Evolutionary conservation across 2,888 invertebrate species (phyloP), one percentile per base, ranked within the genome.

Genomic region (Cabera pusaria): DNA sequence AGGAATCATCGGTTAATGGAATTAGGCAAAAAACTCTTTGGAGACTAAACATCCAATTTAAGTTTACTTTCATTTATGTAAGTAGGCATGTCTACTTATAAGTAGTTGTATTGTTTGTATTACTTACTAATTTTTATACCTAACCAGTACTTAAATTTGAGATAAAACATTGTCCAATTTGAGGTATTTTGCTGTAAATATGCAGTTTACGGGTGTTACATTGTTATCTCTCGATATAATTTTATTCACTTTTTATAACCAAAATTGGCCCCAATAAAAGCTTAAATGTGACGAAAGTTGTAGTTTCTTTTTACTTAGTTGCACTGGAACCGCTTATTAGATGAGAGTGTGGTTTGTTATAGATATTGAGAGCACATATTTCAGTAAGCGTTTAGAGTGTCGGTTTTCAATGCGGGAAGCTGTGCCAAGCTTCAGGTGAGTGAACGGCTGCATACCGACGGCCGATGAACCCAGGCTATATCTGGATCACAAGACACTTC

Each of bases 1-100:
- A 91, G 96, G 67, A 96, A 94, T 73, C 96, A 96, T 76, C 90
- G 96, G 65, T 92, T 96, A 81, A 96, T 96, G 96, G 96, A 96
- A 56, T 88, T 96, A 72, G 96, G 96, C 60, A 96, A 96, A 84
- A 93, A 94, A 73, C 90, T 96, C 49, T 96, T 96, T 80, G 96
- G 96, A 55, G 96, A 96, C 83, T 96, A 94, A 81, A 50, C 32
- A 44, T 46, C 23, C 34, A 49, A 25, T 34, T 14, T 39, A 41
- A 37, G 25, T 32, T 39, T 44, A 33, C 12, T 45, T 42, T 41
- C 25, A 28, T 34, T 31, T 35, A 42, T 44, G 46, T 55, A 56
- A 59, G 57, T 61, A 56, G 62, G 53, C 59, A 57, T 52, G 48
- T 49, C 59, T 64, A 58, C 58, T 58, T 58, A 52, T 59, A 14